These are phyloP conservation scores for Synchiropus splendidus DNA, from an alignment of 2,113 vertebrate genomes.

Conservation along the genomic window DNA sequence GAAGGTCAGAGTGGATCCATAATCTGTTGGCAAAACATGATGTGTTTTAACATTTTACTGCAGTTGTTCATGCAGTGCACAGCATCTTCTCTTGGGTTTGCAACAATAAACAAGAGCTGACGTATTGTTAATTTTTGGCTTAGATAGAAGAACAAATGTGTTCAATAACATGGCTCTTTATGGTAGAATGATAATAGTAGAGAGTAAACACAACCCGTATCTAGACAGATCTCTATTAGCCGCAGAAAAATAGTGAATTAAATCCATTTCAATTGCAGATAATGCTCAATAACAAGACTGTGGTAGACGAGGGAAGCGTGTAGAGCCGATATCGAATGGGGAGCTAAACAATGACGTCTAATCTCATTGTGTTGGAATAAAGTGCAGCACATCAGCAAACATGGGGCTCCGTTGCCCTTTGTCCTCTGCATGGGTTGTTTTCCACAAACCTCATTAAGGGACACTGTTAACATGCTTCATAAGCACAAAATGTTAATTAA, in stretches of 20 bases:
- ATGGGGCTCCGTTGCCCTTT: slow-evolving; percentile 37
- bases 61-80: too few species aligned
- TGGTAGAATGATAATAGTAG: too few species aligned
- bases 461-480: slow-evolving; percentile 58
- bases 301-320: slow-evolving; percentile 8
- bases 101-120: too few species aligned
- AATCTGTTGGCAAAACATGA: too few species aligned
- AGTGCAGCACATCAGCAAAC: slow-evolving; percentile 44
- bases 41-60: too few species aligned
- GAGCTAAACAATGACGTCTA: slow-evolving; percentile 45
- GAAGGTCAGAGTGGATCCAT: too few species aligned
- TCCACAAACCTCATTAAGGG: slow-evolving; percentile 52
- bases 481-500: slow-evolving; percentile 65
- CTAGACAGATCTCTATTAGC: slow-evolving; percentile 12
- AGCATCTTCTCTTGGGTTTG: too few species aligned
- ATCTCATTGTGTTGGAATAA: slow-evolving; percentile 41
- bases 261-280: slow-evolving; percentile 9
- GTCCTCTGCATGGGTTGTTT: slow-evolving; percentile 32
- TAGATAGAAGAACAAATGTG: too few species aligned
- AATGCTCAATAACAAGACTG: not conserved
- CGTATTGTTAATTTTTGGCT: too few species aligned
- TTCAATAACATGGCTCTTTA: too few species aligned
- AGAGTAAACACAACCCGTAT: slow-evolving; percentile 9
- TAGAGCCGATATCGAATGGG: slow-evolving; percentile 21
- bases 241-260: slow-evolving; percentile 12